Evolutionary conservation across 2,888 invertebrate genomes (phyloP).

Genomic region (Clepsis dumicolana): DNA sequence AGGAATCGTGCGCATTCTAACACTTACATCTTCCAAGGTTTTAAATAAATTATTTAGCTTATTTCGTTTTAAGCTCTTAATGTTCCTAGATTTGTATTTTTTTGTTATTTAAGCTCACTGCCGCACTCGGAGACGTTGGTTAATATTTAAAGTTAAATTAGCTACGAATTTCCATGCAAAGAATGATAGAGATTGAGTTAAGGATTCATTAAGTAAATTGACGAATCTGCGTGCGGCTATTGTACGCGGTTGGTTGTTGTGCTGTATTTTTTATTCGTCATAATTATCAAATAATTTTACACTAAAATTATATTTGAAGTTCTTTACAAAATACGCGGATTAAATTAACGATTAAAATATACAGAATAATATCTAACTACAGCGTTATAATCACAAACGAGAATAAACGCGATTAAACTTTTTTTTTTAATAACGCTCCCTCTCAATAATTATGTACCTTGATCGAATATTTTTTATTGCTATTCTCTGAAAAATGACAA

Average conservation of each 20-base stretch:
- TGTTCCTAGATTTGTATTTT: conserved; percentile 83
- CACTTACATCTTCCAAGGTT: conserved; percentile 59
- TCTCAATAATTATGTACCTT: background rate
- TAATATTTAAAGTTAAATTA: background rate
- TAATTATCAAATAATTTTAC: background rate
- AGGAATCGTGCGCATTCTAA: conserved; percentile 30
- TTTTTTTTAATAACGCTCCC: too few species aligned
- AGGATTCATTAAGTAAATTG: conserved; percentile 1
- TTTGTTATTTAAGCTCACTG: conserved; percentile 55
- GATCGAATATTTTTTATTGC: too few species aligned
- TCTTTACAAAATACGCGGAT: background rate
- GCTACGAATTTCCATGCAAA: background rate
- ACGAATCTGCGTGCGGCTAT: background rate
- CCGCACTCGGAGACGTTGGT: conserved; percentile 3
- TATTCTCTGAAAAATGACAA: too few species aligned
- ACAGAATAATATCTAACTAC: conserved; percentile 1
- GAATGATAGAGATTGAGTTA: background rate
- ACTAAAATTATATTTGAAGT: background rate
- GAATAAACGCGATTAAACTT: conserved; percentile 2
- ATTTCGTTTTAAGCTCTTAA: conserved; percentile 77
- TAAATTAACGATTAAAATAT: conserved; percentile 5
- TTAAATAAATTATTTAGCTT: conserved; percentile 75
- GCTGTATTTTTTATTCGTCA: background rate
- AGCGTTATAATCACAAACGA: conserved; percentile 10
- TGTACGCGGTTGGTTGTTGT: background rate